Percentiles rank a stretch among this genome's conserved stretches.
phyloP scores from a whole-genome alignment of 53 echinoderm and acorn worm genomes.

The Glandiceps talaboti region DNA sequence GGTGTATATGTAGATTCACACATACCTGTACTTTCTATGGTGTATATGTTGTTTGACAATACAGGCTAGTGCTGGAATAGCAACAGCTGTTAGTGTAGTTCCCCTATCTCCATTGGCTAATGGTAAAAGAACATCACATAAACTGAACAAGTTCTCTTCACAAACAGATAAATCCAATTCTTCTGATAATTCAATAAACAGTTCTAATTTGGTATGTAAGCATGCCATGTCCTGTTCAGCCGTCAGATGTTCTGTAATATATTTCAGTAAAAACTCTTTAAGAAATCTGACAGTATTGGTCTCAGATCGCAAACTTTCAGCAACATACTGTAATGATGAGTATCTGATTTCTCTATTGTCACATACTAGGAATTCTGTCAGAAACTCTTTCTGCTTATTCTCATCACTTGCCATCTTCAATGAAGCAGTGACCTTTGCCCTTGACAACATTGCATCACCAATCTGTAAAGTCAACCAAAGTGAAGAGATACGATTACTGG shows the following conservation, averaged over 20 bases:
- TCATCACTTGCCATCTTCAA: neutral
- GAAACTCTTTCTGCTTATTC: neutral
- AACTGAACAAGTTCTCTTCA: neutral
- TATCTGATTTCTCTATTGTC: neutral
- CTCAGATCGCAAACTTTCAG: neutral
- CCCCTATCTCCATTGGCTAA: conserved; percentile 31
- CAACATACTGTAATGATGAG: neutral
- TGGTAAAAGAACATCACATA: conserved; percentile 24
- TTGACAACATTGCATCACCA: neutral
- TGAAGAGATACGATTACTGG: too few species aligned
- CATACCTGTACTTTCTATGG: neutral
- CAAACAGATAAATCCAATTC: neutral
- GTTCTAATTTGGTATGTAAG: conserved; percentile 7
- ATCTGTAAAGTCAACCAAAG: neutral
- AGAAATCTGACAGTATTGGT: neutral
- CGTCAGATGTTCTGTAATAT: neutral
- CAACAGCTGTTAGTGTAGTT: conserved; percentile 29
- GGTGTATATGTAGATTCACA: too few species aligned
- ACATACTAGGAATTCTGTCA: neutral
- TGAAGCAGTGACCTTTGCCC: neutral
- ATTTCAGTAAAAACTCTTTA: neutral
- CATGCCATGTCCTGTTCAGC: neutral
- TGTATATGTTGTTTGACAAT: neutral
- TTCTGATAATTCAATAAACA: conserved; percentile 12
- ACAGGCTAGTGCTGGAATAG: conserved; percentile 41